A percentile compares a stretch with the other conserved stretches of the same genome.
Evolutionary conservation across 2,113 vertebrate genomes (phyloP).

Genomic region (Platysternon megacephalum): DNA sequence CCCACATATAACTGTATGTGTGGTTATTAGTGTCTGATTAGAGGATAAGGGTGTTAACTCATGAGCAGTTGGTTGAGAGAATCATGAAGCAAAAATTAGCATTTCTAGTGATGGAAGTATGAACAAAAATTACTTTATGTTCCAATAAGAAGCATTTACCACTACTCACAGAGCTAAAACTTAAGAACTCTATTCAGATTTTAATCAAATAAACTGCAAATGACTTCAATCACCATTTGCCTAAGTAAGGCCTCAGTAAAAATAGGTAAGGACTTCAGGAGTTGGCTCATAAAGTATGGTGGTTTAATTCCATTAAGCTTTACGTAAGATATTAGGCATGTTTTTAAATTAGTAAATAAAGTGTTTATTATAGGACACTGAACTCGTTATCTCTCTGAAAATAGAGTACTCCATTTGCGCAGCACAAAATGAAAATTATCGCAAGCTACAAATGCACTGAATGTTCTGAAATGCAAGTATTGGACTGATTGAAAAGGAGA

Average conservation of each 20-base stretch:
- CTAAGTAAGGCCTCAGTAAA: background rate
- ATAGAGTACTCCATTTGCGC: background rate
- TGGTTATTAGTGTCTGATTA: background rate
- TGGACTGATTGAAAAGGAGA: background rate
- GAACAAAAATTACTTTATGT: background rate
- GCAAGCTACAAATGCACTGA: background rate
- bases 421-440: constrained; percentile 23
- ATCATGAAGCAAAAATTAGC: constrained; percentile 28
- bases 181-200: background rate
- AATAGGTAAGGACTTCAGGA: constrained; percentile 2
- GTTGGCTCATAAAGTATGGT: background rate
- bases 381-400: constrained; percentile 28
- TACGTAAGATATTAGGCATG: background rate
- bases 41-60: background rate
- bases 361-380: constrained; percentile 9
- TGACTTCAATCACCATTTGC: background rate
- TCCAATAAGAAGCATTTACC: constrained; percentile 17
- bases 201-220: background rate
- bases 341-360: constrained; percentile 37
- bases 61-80: background rate
- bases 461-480: constrained; percentile 32
- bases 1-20: background rate
- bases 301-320: constrained; percentile 8
- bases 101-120: background rate
- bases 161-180: background rate